Base-by-base conservation (phyloP, 2,888 invertebrate species). In the Meandrusa payeni region DNA sequence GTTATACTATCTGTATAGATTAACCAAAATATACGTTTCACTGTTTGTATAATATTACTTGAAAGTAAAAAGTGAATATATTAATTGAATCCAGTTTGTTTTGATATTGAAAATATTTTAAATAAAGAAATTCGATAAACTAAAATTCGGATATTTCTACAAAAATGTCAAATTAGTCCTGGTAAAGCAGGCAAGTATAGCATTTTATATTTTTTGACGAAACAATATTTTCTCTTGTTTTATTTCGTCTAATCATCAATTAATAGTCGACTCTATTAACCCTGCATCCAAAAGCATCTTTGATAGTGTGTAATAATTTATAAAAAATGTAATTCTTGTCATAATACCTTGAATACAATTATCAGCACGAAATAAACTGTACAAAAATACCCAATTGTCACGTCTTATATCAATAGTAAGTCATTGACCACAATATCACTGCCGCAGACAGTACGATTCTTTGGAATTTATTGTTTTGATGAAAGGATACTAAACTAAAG, bases 401-500 rank as follows among this genome's bases (percentile, higher is more conserved):
- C 13, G 12, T 32, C 23, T 24, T n/a, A 24, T 12, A 17, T 11
- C 6, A 17, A 26, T 28, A 12, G 20, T 11, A 20, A 37, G 13
- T 20, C 3, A 20, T 27, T 22, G 10, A 36, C 11, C 28, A 28
- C 24, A 48, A 48, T 39, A n/a, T 17, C 22, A 33, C 36, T 19
- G 49, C 46, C 42, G 41, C 41, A 45, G 52, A 57, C 52, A 61
- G 47, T 50, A 53, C 41, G 51, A 52, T 55, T 69, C 69, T 69
- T 70, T 69, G 69, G 68, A 70, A 68, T 69, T 63, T 61, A 55
- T 61, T 54, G 57, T 61, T 55, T 54, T 41, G 47, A 46, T 48
- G 49, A 20, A 37, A 22, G 23, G 7, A 23, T 41, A 28, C 46
- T 51, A 48, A 50, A 49, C 45, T 50, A 50, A 47, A 39, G 27